These are phyloP conservation scores for Drosophila nebulosa DNA, from an alignment of 1,140 invertebrate genomes.

Conservation along the genomic window DNA sequence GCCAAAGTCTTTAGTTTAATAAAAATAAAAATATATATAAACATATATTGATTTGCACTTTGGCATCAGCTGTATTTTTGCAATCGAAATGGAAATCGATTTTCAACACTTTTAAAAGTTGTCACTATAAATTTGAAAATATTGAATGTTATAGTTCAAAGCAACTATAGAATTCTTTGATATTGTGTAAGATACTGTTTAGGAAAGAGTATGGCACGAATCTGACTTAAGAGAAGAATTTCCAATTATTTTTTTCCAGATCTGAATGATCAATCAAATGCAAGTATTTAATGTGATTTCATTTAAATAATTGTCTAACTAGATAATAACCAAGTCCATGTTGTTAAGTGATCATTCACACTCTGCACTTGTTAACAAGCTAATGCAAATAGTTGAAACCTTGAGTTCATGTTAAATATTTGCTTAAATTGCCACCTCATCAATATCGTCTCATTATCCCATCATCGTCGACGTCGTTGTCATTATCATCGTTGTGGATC, in stretches of 20 bases:
- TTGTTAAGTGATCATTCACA: neutral
- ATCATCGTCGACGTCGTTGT: neutral
- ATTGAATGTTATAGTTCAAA: too few species aligned
- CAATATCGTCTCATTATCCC: neutral
- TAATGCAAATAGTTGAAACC: constrained; percentile 6
- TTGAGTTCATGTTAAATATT: constrained; percentile 21
- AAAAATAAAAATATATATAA: too few species aligned
- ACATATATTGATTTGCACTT: too few species aligned
- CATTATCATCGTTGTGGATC: neutral
- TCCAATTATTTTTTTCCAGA: neutral
- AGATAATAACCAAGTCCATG: neutral
- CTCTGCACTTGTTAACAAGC: neutral
- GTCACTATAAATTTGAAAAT: too few species aligned
- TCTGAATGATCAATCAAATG: neutral
- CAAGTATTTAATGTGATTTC: neutral
- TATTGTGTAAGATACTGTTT: too few species aligned
- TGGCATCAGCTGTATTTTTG: too few species aligned
- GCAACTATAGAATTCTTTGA: too few species aligned
- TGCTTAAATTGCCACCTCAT: constrained; percentile 9
- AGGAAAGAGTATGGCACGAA: too few species aligned
- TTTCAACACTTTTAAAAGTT: too few species aligned
- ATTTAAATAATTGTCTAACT: neutral
- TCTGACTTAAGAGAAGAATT: neutral
- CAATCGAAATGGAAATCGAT: too few species aligned
- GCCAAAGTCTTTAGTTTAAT: too few species aligned